Percentiles rank a stretch among this genome's conserved stretches.
Conservation (phyloP, 2,113 vertebrate species). For the Xenopus tropicalis region UCB_Xtro_10.0 CM004446.2:53938501-53939000, state of each 20-base stretch:
- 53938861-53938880: too few relatives aligned
- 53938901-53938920: too few relatives aligned
- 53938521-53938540: slow-evolving; percentile 27
- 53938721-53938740: slow-evolving; percentile 21
- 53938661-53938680: slow-evolving; percentile 38
- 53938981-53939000: background rate
- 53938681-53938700: slow-evolving; percentile 30
- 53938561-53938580: slow-evolving; percentile 26
- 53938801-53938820: background rate
- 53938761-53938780: slow-evolving; percentile 38
- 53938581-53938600: slow-evolving; percentile 42
- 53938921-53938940: too few relatives aligned
- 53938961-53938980: too few relatives aligned
- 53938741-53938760: slow-evolving; percentile 13
- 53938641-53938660: slow-evolving; percentile 37
- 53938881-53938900: too few relatives aligned
- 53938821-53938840: too few relatives aligned
- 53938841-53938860: too few relatives aligned
- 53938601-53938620: slow-evolving; percentile 10
- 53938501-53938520: slow-evolving; percentile 19
- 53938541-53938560: background rate
- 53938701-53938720: slow-evolving; percentile 35
- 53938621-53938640: slow-evolving; percentile 41
- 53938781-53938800: slow-evolving; percentile 13
- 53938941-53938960: too few relatives aligned